Evolutionary conservation across 2,888 invertebrate species (phyloP), one percentile per base, ranked within the genome.

Genomic region (Melipona bicolor): DNA sequence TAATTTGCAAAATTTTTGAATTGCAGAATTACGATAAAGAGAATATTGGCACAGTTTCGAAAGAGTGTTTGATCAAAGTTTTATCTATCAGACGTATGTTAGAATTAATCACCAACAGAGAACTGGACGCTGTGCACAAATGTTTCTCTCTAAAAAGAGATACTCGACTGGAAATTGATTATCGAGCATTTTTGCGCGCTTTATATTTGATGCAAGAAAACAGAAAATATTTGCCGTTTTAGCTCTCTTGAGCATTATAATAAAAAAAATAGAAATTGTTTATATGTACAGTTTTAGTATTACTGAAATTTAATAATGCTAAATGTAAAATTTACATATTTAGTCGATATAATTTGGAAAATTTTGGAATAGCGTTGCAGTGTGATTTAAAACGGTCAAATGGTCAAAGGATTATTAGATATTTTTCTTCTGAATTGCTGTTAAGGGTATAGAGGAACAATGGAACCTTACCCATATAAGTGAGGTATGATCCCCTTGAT

Each of bases 141-240:
- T 97, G 97, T 94, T 97, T 97, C 94, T 96, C 96, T 67, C 96
- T 96, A 88, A 96, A 96, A 90, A 95, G 96, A 85, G 97, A 96
- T 89, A 97, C 96, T 89, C 91, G 95, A 83, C 93, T 95, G 68
- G 94, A 96, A 84, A 96, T 97, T 95, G 96, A 97, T 94, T 97
- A 97, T 94, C 95, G 97, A 84, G 96, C 96, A 19, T 96, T 97
- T 90, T 95, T 96, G 89, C 96, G 96, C 87, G 96, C 97, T 13
- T 93, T 97, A 80, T 96, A 97, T 91, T 95, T 97, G 64, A 93
- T 97, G 61, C 95, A 95, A 92, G 96, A 90, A 43, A 93, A 92
- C 70, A 91, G 89, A 76, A 91, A 86, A 52, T 78, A 80, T 19
- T 43, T 89, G 61, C 88, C 85, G 0, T 90, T 91, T 65, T 92